These are phyloP conservation scores for Corydoras sp. DNA, from an alignment of 2,113 vertebrate species.

Conservation along the genomic window DNA sequence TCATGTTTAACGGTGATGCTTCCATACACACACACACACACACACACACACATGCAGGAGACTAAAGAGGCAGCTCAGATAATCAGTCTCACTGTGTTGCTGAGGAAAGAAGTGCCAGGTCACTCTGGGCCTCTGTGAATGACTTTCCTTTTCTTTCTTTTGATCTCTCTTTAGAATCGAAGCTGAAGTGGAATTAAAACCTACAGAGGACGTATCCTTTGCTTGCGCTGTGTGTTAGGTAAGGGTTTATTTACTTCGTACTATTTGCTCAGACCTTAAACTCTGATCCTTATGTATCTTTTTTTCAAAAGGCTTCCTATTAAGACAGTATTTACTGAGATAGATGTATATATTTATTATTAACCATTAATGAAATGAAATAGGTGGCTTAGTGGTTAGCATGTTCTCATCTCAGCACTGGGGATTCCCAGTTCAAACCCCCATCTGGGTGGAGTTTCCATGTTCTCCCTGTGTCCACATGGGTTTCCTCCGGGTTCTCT, in stretches of 20 bases:
- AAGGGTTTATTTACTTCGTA: background rate
- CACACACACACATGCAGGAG: background rate
- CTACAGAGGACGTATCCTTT: background rate
- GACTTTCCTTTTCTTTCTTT: conserved; percentile 25
- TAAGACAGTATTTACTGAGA: no score
- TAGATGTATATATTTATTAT: no score
- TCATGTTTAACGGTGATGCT: conserved; percentile 40
- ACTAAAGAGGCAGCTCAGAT: background rate
- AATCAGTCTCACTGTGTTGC: conserved; percentile 2
- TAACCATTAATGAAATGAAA: no score
- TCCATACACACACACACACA: conserved; percentile 5
- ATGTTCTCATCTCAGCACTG: no score
- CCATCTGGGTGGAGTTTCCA: no score
- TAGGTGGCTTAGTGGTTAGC: no score
- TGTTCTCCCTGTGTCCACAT: no score
- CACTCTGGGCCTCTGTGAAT: conserved; percentile 17
- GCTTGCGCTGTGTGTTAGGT: background rate
- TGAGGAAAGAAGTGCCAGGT: background rate
- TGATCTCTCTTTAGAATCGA: background rate
- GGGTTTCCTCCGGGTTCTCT: no score
- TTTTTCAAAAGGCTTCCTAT: no score
- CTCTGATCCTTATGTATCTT: no score
- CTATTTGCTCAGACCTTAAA: no score
- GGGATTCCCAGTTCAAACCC: no score
- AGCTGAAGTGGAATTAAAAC: background rate